Conservation (phyloP, 2,113 vertebrate species). For the Pseudorhombus dupliciocellatus region DNA sequence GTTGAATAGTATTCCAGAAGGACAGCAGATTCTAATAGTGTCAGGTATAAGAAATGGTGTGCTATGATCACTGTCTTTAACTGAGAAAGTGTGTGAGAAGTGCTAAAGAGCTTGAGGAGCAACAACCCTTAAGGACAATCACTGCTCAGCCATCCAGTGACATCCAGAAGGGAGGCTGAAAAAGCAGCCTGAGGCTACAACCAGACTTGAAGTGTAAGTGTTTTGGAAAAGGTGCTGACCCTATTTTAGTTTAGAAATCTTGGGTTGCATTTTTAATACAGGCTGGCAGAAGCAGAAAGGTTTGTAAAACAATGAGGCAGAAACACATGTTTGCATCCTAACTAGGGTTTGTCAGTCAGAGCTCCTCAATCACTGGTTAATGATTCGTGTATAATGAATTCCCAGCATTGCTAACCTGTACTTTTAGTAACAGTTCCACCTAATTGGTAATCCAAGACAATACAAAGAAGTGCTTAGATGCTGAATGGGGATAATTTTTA, state of each 20-base stretch:
- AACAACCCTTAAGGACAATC: background rate
- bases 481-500: background rate
- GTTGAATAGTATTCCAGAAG: background rate
- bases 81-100: background rate
- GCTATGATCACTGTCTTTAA: background rate
- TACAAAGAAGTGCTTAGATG: too few relatives aligned
- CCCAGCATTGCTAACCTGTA: too few relatives aligned
- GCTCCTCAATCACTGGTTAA: too few relatives aligned
- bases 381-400: too few relatives aligned
- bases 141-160: background rate
- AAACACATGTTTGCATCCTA: background rate
- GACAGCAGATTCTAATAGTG: background rate
- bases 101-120: background rate
- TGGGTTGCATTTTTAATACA: background rate
- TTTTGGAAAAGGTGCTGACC: background rate
- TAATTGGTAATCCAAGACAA: too few relatives aligned
- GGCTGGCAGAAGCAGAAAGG: background rate
- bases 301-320: background rate
- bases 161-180: background rate
- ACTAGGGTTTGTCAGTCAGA: background rate
- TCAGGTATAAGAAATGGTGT: background rate
- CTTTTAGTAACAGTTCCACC: too few relatives aligned
- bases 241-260: background rate
- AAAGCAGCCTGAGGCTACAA: background rate
- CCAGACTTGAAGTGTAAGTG: background rate